Evolutionary conservation across 2,113 vertebrate genomes (phyloP).

Genomic region (Dipodomys merriami): DNA sequence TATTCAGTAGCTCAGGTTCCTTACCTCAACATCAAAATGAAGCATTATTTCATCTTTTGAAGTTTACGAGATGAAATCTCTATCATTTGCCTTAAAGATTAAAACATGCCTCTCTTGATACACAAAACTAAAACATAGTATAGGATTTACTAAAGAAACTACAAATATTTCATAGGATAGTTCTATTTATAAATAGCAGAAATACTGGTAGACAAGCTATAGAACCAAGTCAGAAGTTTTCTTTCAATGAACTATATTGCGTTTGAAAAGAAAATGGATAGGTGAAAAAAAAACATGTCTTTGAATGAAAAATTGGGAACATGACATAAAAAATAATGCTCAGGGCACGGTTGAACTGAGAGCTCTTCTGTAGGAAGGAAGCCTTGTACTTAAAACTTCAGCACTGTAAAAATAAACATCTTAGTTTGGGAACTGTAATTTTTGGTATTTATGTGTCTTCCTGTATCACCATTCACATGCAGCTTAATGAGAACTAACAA

Average conservation of each 20-base stretch:
- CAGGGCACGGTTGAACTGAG: no score
- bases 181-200: constrained; percentile 44
- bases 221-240: constrained; percentile 41
- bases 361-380: no score
- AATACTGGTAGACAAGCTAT: not conserved
- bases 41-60: constrained; percentile 1
- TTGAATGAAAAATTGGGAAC: constrained; percentile 33
- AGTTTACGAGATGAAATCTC: constrained; percentile 23
- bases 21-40: constrained; percentile 32
- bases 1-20: constrained; percentile 23
- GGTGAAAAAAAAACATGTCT: not conserved
- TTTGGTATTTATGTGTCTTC: not conserved
- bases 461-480: not conserved
- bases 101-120: constrained; percentile 40
- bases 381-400: no score
- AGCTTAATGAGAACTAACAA: not conserved
- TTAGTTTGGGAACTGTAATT: not conserved
- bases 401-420: not conserved
- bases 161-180: not conserved
- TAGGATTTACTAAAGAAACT: not conserved
- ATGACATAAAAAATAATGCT: no score
- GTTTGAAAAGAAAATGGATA: constrained; percentile 36
- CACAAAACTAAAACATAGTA: not conserved
- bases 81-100: constrained; percentile 66
- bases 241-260: not conserved